phyloP scores from a whole-genome alignment of 2,113 vertebrate genomes.

The Dromiciops gliroides region DNA sequence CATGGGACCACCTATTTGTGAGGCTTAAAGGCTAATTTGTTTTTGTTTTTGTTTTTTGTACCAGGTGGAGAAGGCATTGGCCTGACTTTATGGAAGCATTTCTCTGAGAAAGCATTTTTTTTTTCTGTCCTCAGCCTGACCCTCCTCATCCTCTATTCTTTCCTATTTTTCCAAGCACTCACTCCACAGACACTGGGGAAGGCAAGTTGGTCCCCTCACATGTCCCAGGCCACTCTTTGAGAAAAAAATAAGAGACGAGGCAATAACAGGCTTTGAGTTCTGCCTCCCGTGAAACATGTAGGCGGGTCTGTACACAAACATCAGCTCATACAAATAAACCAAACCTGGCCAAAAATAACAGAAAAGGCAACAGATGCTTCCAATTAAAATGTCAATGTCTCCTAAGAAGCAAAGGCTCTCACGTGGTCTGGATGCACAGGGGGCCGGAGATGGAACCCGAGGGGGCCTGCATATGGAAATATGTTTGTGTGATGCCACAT shows the following conservation, averaged over 20 bases:
- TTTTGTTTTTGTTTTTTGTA: no score
- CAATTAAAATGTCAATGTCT: slow-evolving; percentile 78
- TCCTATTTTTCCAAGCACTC: background rate
- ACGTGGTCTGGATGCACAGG: slow-evolving; percentile 65
- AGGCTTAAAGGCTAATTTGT: no score
- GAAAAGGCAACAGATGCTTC: slow-evolving; percentile 78
- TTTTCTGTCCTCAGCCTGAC: slow-evolving; percentile 21
- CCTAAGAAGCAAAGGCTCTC: slow-evolving; percentile 62
- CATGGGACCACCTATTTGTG: background rate
- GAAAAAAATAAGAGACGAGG: slow-evolving; percentile 49
- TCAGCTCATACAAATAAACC: slow-evolving; percentile 72
- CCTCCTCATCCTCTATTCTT: background rate
- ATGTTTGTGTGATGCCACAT: slow-evolving; percentile 65
- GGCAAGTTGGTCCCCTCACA: slow-evolving; percentile 5
- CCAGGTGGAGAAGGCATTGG: background rate
- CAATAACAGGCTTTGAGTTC: background rate
- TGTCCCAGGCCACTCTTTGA: background rate
- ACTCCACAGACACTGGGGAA: background rate
- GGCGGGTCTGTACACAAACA: slow-evolving; percentile 77
- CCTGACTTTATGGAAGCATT: background rate
- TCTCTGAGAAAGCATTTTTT: slow-evolving; percentile 13
- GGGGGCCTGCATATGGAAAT: slow-evolving; percentile 76
- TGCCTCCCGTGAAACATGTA: slow-evolving; percentile 54
- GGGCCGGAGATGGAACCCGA: slow-evolving; percentile 54
- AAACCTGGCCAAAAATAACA: slow-evolving; percentile 79